Conservation (phyloP, 2,113 vertebrate species). For the Anhinga rufa region DNA sequence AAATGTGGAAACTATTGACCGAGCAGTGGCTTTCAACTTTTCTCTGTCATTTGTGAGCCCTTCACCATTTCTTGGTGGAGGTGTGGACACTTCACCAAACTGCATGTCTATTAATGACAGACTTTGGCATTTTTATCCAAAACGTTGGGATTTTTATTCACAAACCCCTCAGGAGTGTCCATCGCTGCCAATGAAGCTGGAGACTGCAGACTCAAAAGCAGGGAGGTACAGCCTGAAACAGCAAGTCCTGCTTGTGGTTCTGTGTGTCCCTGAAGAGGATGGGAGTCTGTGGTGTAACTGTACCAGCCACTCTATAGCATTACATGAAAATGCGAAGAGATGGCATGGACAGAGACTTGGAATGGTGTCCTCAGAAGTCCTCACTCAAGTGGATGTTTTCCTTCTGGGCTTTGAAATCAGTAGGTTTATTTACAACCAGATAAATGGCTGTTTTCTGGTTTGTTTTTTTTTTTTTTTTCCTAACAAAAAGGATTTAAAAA, state of each 20-base stretch:
- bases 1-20: not conserved
- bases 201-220: not conserved
- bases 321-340: not conserved
- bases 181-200: not conserved
- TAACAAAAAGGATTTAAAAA: not conserved
- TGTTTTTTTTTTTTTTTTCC: too few species aligned
- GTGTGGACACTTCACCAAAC: not conserved
- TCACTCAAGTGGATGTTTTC: not conserved
- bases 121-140: not conserved
- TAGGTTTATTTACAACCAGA: not conserved
- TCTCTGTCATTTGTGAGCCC: not conserved
- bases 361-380: not conserved
- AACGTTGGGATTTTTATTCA: not conserved
- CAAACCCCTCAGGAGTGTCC: not conserved
- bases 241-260: not conserved
- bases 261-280: not conserved
- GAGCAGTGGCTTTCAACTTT: not conserved
- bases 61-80: not conserved
- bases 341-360: not conserved
- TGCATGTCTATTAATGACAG: accelerated
- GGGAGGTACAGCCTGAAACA: not conserved
- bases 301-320: not conserved
- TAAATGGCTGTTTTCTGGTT: not conserved
- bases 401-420: not conserved
- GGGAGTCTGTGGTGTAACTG: not conserved